Conservation (phyloP, 2,113 vertebrate species). For the Ancistrus triradiatus region DNA sequence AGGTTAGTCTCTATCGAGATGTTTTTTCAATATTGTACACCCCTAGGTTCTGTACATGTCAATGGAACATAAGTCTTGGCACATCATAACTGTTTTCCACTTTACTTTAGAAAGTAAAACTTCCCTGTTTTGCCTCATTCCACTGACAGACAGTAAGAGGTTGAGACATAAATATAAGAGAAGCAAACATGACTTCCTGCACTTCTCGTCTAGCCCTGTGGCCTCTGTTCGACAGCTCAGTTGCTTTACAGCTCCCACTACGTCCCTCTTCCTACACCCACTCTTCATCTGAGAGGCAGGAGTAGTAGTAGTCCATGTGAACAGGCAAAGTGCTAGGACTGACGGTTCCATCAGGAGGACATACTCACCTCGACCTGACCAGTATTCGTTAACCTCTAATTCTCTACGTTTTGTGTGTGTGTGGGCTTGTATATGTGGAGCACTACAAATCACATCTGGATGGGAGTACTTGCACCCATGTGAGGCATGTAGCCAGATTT, state of each 20-base stretch:
- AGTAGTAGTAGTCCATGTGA: constrained; percentile 16
- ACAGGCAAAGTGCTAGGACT: constrained; percentile 24
- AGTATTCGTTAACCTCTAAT: constrained; percentile 28
- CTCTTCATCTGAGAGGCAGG: too few species aligned
- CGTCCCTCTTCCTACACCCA: not conserved
- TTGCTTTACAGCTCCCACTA: constrained; percentile 13
- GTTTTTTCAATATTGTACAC: too few species aligned
- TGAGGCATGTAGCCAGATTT: too few species aligned
- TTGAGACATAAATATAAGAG: not conserved
- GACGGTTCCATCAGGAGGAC: constrained; percentile 26
- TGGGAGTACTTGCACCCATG: too few species aligned
- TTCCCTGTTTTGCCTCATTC: not conserved
- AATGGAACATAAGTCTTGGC: too few species aligned
- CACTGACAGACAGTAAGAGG: constrained; percentile 3
- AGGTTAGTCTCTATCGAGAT: too few species aligned
- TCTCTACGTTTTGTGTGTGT: constrained; percentile 23
- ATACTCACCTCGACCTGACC: constrained; percentile 23
- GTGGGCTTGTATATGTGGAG: not conserved
- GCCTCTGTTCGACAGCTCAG: constrained; percentile 18
- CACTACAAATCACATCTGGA: too few species aligned
- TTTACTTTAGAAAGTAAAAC: not conserved
- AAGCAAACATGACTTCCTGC: constrained; percentile 17
- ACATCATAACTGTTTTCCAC: too few species aligned
- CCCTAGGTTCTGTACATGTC: too few species aligned
- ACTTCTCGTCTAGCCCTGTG: not conserved